These are phyloP conservation scores for Mimas tiliae DNA, from an alignment of 2,888 invertebrate genomes.

Conservation along the genomic window DNA sequence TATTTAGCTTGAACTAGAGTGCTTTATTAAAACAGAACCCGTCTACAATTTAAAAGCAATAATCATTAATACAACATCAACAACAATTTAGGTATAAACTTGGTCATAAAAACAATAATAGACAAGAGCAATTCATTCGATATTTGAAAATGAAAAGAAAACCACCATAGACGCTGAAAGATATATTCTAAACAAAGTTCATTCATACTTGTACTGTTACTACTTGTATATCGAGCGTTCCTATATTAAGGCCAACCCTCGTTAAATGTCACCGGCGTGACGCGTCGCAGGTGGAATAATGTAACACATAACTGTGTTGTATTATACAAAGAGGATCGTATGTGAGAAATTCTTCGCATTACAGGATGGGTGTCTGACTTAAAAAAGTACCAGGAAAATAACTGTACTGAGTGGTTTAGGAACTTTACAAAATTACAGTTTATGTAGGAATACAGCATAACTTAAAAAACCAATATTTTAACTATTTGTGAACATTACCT, in stretches of 20 bases:
- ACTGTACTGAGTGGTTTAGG: no score
- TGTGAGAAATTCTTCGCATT: not conserved
- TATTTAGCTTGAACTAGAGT: no score
- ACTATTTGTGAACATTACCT: no score
- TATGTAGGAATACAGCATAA: no score
- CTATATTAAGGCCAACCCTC: conserved; percentile 14
- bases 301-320: conserved; percentile 14
- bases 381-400: not conserved
- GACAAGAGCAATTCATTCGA: not conserved
- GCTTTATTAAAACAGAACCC: no score
- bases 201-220: not conserved
- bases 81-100: no score
- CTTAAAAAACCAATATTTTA: no score
- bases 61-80: no score
- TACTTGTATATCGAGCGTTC: not conserved
- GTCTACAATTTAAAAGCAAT: no score
- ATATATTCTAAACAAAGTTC: not conserved
- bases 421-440: not conserved
- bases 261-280: conserved; percentile 13
- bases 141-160: not conserved
- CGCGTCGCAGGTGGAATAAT: conserved; percentile 14
- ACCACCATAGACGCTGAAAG: not conserved
- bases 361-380: not conserved
- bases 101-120: no score
- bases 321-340: not conserved